Percentiles rank a stretch among this genome's conserved stretches.
These are phyloP conservation scores for Cyanistes caeruleus DNA, from an alignment of 2,113 vertebrate species.

Conservation along the genomic window DNA sequence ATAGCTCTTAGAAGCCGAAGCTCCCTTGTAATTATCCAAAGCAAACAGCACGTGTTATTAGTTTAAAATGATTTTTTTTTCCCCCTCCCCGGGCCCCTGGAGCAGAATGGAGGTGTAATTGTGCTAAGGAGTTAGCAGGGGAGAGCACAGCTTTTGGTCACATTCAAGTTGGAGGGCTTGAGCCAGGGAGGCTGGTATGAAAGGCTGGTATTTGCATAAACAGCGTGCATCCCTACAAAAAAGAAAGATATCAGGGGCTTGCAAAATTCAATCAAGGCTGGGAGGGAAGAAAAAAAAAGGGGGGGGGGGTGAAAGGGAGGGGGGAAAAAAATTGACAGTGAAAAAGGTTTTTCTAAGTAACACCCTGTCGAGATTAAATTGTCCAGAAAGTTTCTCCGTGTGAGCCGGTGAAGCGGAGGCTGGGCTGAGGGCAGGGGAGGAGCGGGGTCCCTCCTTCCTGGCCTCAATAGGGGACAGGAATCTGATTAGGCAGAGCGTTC, in stretches of 20 bases:
- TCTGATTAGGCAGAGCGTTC: conserved; percentile 67
- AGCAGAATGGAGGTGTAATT: conserved; percentile 70
- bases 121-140: conserved; percentile 70
- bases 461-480: conserved; percentile 61
- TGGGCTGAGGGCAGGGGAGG: conserved; percentile 71
- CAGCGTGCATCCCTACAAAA: conserved; percentile 81
- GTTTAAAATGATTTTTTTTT: conserved; percentile 66
- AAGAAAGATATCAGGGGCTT: conserved; percentile 80
- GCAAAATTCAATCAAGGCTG: conserved; percentile 64
- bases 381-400: conserved; percentile 83
- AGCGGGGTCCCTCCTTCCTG: conserved; percentile 41
- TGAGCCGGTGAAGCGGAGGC: conserved; percentile 81
- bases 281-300: conserved; percentile 70
- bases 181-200: conserved; percentile 78
- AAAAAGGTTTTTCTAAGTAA: conserved; percentile 77
- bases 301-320: neutral
- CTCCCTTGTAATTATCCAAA: conserved; percentile 75
- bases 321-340: conserved; percentile 37
- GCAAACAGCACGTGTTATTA: conserved; percentile 73
- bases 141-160: conserved; percentile 74
- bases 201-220: conserved; percentile 88
- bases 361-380: conserved; percentile 85
- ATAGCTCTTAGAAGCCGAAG: conserved; percentile 57
- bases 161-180: conserved; percentile 81
- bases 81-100: conserved; percentile 50